phyloP scores from a whole-genome alignment of 2,888 invertebrate species.

The Sesamia inferens region DNA sequence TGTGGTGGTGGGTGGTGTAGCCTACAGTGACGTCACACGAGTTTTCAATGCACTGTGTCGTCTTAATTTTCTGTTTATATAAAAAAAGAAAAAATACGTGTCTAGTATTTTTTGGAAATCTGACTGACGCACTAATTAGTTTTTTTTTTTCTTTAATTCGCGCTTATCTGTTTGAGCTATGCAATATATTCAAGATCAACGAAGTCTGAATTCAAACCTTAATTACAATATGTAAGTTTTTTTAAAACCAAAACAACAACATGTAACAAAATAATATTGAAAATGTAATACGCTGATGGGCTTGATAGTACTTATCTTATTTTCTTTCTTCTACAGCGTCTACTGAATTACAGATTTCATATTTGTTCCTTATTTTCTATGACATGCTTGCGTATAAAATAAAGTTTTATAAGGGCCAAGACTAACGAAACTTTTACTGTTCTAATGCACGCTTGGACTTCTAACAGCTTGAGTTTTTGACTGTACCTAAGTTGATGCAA shows the following conservation, averaged over 20 bases:
- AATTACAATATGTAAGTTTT: no score
- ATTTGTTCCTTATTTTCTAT: slow-evolving; percentile 17
- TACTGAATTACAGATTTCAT: slow-evolving; percentile 28
- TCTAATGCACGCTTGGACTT: not conserved
- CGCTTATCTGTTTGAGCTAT: no score
- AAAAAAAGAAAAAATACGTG: no score
- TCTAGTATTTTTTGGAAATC: no score
- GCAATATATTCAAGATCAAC: no score
- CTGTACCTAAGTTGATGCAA: not conserved
- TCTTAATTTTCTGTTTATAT: no score
- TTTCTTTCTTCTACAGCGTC: slow-evolving; percentile 9
- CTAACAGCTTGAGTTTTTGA: not conserved
- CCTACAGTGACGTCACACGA: no score
- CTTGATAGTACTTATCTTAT: slow-evolving; percentile 22
- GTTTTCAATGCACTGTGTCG: no score
- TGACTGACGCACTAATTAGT: no score
- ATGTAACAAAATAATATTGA: slow-evolving; percentile 7
- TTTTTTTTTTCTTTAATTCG: no score
- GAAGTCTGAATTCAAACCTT: no score
- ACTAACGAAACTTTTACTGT: not conserved
- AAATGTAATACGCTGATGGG: slow-evolving; percentile 3
- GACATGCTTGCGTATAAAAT: slow-evolving; percentile 3
- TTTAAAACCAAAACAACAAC: not conserved
- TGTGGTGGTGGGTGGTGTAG: no score
- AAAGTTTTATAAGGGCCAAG: not conserved